Base-by-base conservation (phyloP, 2,888 invertebrate species). In the Amblyjoppa fuscipennis region DNA sequence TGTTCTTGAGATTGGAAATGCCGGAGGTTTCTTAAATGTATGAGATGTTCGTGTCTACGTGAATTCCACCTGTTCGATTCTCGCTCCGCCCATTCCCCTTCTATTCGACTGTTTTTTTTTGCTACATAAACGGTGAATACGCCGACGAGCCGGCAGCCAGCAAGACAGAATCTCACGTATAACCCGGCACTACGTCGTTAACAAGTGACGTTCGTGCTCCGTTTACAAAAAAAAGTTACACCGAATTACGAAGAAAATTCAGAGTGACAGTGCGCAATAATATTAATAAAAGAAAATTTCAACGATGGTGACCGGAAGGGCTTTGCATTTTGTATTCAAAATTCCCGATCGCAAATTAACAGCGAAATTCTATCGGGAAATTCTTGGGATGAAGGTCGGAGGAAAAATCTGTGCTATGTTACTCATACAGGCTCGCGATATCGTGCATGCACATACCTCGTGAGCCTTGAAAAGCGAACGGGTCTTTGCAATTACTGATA, bases 301-400 rank as follows among this genome's bases (percentile, higher is more conserved):
- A 16, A 92, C 87, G 85, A 96, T 95, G 96, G 94, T 96, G 84
- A 94, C 94, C 75, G 98, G 97, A 81, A 96, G 99, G 91, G 98
- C 98, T 20, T 95, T 99, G 85, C 99, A 99, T 95, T 99, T 97
- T 95, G 99, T 99, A 2, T 98, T 99, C 93, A 99, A 99, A 96
- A 97, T 99, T 89, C 98, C 98, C 0, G 97, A 99, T 93, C 96
- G 99, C 85, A 96, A 96, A 38, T 96, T 96, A 87, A 98, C 98
- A 25, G 96, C 97, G 0, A 96, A 97, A 93, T 99, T 99, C 95
- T 99, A 98, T 94, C 96, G 97, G 81, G 97, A 98, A 92, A 96
- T 99, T 88, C 95, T 99, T 53, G 99, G 99, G 87, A 99, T 99
- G 99, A 97, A 98, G 96, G 98, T 98, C 95, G 95, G 94, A 87